A percentile compares a stretch with the other conserved stretches of the same genome.
Evolutionary conservation across 2,113 vertebrate genomes (phyloP).

Genomic region (Coturnix japonica): DNA sequence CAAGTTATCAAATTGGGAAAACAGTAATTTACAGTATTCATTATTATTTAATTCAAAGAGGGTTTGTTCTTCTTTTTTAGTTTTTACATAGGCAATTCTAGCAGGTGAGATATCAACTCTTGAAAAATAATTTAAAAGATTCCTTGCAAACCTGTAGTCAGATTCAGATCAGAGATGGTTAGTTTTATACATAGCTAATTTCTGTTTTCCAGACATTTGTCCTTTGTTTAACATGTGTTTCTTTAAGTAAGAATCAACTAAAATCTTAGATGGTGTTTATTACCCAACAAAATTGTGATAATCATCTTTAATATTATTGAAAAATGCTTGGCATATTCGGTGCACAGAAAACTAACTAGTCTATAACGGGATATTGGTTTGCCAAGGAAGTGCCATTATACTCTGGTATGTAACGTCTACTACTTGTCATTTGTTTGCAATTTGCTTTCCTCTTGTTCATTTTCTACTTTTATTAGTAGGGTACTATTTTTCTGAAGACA

Average conservation of each 20-base stretch:
- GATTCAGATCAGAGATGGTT: neutral
- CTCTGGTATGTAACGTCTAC: conserved; percentile 65
- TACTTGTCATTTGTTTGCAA: conserved; percentile 65
- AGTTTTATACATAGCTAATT: neutral
- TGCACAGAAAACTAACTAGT: conserved; percentile 44
- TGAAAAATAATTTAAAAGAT: neutral
- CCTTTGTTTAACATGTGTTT: neutral
- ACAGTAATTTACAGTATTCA: neutral
- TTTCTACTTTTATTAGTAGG: conserved; percentile 66
- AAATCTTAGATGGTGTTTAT: neutral
- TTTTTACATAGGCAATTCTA: neutral
- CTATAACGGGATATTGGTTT: conserved; percentile 62
- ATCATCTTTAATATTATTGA: conserved; percentile 25
- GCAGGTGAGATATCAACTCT: neutral
- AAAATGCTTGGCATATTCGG: conserved; percentile 18
- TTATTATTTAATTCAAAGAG: rapidly evolving
- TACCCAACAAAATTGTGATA: neutral
- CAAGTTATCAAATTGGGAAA: too few species aligned
- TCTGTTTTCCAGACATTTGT: neutral
- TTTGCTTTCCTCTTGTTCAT: conserved; percentile 61
- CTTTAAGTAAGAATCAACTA: neutral
- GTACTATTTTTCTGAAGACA: conserved; percentile 71
- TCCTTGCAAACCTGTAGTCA: neutral
- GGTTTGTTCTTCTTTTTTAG: neutral
- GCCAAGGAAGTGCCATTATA: conserved; percentile 50